Evolutionary conservation across 2,113 vertebrate species (phyloP).

Genomic region (Perccottus glenii): DNA sequence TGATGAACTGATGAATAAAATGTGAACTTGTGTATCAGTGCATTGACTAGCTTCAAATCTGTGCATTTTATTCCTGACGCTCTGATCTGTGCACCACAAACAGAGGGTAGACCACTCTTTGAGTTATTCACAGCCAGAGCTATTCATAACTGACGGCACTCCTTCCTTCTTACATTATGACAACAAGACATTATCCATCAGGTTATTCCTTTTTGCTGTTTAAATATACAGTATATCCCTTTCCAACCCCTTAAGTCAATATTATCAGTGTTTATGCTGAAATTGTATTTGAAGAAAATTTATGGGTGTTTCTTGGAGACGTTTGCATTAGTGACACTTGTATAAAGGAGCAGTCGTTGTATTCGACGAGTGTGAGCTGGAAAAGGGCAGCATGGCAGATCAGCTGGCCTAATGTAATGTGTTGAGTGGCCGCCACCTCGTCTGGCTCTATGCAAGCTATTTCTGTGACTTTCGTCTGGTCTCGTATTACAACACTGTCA

Average conservation of each 20-base stretch:
- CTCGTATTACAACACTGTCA: conserved; percentile 52
- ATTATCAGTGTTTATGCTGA: too few relatives aligned
- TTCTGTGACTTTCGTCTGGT: conserved; percentile 52
- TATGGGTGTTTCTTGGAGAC: not conserved
- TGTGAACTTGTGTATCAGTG: not conserved
- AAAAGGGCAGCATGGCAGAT: conserved; percentile 22
- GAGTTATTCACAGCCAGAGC: conserved; percentile 16
- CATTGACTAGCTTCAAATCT: not conserved
- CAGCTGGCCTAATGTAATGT: conserved; percentile 41
- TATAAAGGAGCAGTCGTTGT: not conserved
- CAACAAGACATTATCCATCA: conserved; percentile 23
- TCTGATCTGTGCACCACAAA: not conserved
- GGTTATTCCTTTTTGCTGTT: conserved; percentile 12
- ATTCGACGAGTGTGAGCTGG: not conserved
- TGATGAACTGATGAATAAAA: not conserved
- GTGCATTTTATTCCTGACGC: not conserved
- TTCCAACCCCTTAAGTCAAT: too few relatives aligned
- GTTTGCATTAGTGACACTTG: not conserved
- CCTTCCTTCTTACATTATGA: conserved; percentile 25
- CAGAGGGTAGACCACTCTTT: conserved; percentile 16
- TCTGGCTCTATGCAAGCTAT: conserved; percentile 62
- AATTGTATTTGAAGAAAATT: not conserved
- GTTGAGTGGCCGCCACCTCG: conserved; percentile 51
- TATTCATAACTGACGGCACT: conserved; percentile 11
- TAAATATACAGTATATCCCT: not conserved